Conservation (phyloP, 2,888 invertebrate genomes). For the Orchestes rusci region DNA sequence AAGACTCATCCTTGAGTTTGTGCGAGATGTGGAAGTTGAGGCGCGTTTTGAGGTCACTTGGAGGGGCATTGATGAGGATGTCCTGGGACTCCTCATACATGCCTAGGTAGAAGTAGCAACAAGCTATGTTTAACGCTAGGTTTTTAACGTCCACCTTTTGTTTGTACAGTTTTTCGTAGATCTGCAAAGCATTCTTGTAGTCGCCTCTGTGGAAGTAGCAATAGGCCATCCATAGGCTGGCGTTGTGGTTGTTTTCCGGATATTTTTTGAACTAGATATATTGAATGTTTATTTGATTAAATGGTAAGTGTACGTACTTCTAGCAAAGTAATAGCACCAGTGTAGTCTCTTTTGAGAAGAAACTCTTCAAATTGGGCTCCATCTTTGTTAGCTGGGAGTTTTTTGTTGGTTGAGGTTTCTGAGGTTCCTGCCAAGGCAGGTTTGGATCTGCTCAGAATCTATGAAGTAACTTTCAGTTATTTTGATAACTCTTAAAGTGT, state of each 20-base stretch:
- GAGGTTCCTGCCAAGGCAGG: conserved; percentile 54
- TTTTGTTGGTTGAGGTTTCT: conserved; percentile 32
- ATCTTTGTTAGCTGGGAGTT: conserved; percentile 41
- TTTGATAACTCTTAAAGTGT: too few relatives aligned
- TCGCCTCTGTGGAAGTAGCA: conserved; percentile 95
- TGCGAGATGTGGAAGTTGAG: conserved; percentile 89
- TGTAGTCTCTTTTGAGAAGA: conserved; percentile 82
- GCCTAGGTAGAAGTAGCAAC: conserved; percentile 93
- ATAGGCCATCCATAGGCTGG: conserved; percentile 86
- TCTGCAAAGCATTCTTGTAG: conserved; percentile 72
- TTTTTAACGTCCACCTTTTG: conserved; percentile 53
- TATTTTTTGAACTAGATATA: conserved; percentile 49
- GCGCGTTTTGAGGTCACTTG: conserved; percentile 62
- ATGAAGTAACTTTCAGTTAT: too few relatives aligned
- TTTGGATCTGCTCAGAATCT: conserved; percentile 79
- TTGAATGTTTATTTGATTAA: background rate
- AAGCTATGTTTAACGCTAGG: conserved; percentile 74
- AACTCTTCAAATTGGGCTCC: conserved; percentile 87
- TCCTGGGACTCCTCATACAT: conserved; percentile 69
- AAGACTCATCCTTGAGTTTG: conserved; percentile 82
- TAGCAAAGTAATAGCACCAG: conserved; percentile 85
- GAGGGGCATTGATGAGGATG: conserved; percentile 51
- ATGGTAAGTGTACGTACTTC: conserved; percentile 58
- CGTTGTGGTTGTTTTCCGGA: conserved; percentile 47
- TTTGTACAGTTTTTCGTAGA: conserved; percentile 55